phyloP scores from a whole-genome alignment of 1,140 invertebrate genomes.

The Capitella teleta region DNA sequence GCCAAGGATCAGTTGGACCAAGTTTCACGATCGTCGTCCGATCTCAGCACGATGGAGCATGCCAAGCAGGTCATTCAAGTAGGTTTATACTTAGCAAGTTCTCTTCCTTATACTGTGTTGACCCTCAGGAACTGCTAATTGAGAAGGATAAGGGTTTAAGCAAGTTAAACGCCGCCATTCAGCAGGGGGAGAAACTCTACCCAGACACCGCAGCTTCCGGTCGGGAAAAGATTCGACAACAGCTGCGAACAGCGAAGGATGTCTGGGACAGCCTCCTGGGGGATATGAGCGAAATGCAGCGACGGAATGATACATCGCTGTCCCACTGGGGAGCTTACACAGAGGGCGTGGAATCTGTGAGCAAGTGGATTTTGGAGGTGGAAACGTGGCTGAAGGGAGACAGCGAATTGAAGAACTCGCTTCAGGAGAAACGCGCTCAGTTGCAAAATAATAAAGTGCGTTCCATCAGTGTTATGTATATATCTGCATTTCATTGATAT shows the following conservation, averaged over 20 bases:
- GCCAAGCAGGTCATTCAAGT: slow-evolving; percentile 31
- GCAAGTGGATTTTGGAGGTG: slow-evolving; percentile 65
- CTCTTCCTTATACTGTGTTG: too few species aligned
- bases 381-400: slow-evolving; percentile 58
- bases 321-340: slow-evolving; percentile 38
- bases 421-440: slow-evolving; percentile 77
- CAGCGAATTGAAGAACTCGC: slow-evolving; percentile 60
- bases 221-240: slow-evolving; percentile 71
- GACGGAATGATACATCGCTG: slow-evolving; percentile 35
- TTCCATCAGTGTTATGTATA: slow-evolving; percentile 8
- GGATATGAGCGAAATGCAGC: slow-evolving; percentile 54
- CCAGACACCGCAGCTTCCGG: slow-evolving; percentile 82
- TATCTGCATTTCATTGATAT: background rate
- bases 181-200: slow-evolving; percentile 71
- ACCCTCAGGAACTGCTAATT: slow-evolving; percentile 61
- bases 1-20: slow-evolving; percentile 59
- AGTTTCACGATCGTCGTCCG: background rate
- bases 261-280: slow-evolving; percentile 75
- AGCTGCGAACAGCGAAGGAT: slow-evolving; percentile 57
- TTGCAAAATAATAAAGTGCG: slow-evolving; percentile 69
- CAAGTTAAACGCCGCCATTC: slow-evolving; percentile 58
- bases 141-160: slow-evolving; percentile 74
- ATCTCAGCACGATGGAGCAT: slow-evolving; percentile 21
- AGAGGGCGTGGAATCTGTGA: slow-evolving; percentile 58
- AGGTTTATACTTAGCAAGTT: too few species aligned